phyloP scores from a whole-genome alignment of 2,888 invertebrate species.

The Melitaea athalia region DNA sequence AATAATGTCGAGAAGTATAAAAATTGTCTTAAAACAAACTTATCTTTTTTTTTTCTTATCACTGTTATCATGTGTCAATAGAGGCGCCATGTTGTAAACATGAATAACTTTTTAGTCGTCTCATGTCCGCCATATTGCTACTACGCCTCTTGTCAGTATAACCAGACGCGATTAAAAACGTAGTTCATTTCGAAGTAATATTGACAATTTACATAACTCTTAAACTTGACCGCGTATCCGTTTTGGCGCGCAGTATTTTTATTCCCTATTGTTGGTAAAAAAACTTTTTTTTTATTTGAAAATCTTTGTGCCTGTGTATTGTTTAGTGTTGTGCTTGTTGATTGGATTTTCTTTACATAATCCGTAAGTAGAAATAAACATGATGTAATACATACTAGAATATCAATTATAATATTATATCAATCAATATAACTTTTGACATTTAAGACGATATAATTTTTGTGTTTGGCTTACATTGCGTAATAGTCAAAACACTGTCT shows the following conservation, averaged over 20 bases:
- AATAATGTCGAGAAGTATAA: not conserved
- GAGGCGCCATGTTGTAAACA: constrained; percentile 2
- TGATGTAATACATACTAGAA: constrained; percentile 36
- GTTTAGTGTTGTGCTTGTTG: constrained; percentile 15
- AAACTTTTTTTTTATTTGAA: constrained; percentile 15
- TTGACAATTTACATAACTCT: constrained; percentile 8
- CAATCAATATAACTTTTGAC: not conserved
- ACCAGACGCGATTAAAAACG: constrained; percentile 38
- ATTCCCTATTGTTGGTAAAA: constrained; percentile 16
- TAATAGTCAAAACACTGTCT: not conserved
- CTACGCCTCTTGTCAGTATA: constrained; percentile 34
- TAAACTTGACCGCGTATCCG: constrained; percentile 22
- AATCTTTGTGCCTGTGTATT: constrained; percentile 22
- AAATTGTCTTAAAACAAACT: not conserved
- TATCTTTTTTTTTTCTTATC: constrained; percentile 16
- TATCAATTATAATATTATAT: too few relatives aligned
- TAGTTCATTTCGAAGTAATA: constrained; percentile 5
- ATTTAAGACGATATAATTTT: not conserved
- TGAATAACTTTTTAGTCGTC: constrained; percentile 28
- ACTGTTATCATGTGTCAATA: constrained; percentile 19
- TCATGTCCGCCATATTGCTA: constrained; percentile 10
- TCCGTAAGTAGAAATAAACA: constrained; percentile 35
- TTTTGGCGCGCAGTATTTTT: constrained; percentile 38
- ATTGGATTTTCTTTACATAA: constrained; percentile 36
- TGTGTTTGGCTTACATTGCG: constrained; percentile 2